Conservation (phyloP, 2,113 vertebrate species). For the Gnathonemus longibarbis region DNA sequence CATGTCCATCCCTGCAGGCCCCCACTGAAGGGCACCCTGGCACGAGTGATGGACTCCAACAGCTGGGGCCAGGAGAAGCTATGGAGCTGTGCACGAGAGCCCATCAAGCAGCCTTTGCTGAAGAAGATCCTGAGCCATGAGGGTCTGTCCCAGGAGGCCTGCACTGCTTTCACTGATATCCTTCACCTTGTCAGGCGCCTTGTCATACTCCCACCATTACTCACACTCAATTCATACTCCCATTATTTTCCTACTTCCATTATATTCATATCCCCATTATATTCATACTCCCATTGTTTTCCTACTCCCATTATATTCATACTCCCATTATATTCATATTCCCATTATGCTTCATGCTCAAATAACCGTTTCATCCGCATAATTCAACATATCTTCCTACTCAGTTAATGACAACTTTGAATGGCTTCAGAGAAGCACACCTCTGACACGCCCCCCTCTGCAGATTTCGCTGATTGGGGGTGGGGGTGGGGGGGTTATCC, state of each 20-base stretch:
- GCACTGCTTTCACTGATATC: slow-evolving; percentile 95
- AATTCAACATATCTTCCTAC: neutral
- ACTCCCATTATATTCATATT: neutral
- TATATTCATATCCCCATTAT: neutral
- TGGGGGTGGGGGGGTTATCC: too few relatives aligned
- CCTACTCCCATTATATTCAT: neutral
- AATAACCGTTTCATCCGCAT: neutral
- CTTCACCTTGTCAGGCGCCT: slow-evolving; percentile 29
- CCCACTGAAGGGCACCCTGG: slow-evolving; percentile 91
- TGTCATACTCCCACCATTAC: neutral
- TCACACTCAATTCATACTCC: neutral
- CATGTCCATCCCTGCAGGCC: slow-evolving; percentile 56
- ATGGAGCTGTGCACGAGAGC: slow-evolving; percentile 91
- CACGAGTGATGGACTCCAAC: slow-evolving; percentile 92
- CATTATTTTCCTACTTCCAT: neutral
- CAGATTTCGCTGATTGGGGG: too few relatives aligned
- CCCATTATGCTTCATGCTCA: neutral
- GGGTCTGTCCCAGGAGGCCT: slow-evolving; percentile 87
- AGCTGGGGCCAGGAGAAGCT: slow-evolving; percentile 86
- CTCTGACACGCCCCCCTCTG: neutral
- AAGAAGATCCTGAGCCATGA: slow-evolving; percentile 87
- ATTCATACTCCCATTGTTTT: neutral
- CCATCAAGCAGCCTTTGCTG: slow-evolving; percentile 84
- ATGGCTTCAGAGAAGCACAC: neutral
- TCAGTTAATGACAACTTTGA: neutral